Evolutionary conservation across 2,888 invertebrate species (phyloP), one percentile per base, ranked within the genome.

Genomic region (Sminthurides aquaticus): DNA sequence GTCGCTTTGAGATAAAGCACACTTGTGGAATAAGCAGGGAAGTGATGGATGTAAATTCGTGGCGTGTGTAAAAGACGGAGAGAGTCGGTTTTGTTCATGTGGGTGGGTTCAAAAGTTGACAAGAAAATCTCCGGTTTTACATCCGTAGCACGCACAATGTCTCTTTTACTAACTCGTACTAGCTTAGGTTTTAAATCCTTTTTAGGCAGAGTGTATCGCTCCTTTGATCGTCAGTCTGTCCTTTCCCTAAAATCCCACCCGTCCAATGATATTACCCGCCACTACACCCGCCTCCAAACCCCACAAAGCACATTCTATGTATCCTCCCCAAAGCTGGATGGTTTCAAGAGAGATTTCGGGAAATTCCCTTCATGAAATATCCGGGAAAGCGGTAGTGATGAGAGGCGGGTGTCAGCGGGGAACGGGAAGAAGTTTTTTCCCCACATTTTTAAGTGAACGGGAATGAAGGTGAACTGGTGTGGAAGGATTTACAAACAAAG

Each of bases 41-140:
- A n/a, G 52, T 52, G 52, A 52, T 52, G 52, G 52, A 52, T 52
- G 52, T 52, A 52, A 52, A 52, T 52, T 8, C 52, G 20, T 18
- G 52, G 22, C 15, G 20, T 20, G 20, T 22, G 22, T 43, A 43
- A 8, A 18, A 43, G 11, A 43, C 8, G 43, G 18, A 43, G 43
- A 18, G 43, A 43, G 8, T 11, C 43, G 18, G 8, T 43, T 18
- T 11, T 18, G 43, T 18, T 43, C 18, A 11, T 18, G 8, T 15
- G 5, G 11, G 18, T 20, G 15, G 20, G 3, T 52, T 20, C 15
- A 8, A 20, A 52, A 20, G 52, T 8, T 52, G 52, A 52, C 52
- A 52, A 52, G 22, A 52, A 52, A 22, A 52, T 52, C 52, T 52
- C 52, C 22, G 20, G 52, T 52, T 52, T 52, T 52, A 52, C 52